Base-by-base conservation (phyloP, 2,797 vertebrate species). In the Parauchenoglanis ngamensis region DNA sequence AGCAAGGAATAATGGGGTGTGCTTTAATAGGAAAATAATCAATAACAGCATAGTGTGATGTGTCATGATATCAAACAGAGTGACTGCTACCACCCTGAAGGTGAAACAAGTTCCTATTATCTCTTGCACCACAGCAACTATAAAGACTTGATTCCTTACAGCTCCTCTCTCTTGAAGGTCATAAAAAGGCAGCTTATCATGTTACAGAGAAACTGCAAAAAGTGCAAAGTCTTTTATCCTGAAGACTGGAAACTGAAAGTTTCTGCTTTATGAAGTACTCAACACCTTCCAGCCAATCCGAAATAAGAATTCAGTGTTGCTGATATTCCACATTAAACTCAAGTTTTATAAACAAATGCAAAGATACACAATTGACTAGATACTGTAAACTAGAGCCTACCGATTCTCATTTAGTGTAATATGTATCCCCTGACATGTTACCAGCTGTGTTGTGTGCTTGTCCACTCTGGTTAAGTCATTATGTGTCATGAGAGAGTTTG, bases 401-500 rank as follows among this genome's bases (percentile, higher is more conserved):
- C n/a, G 3, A 78, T 25, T 80, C 56, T 44, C 44, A 12, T 52
- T 63, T 54, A 35, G n/a, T 83, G 63, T 68, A 54, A 67, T 54
- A 68, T 35, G 54, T 23, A 83, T 90, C 44, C 75, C 70, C 82
- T 88, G 85, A 83, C 75, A 44, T 46, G 40, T 68, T 87, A 40
- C 57, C 80, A 82, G 85, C 85, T 87, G 82, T 44, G 46, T 56
- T 78, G 52, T 78, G 13, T 57, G 28, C 65, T 46, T 85, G 23
- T 40, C 61, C 6, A 79, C 49, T 65, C 68, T 87, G 82, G 44
- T 49, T 49, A 87, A 72, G 73, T 89, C 85, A 87, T 87, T 87
- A 86, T 54, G 31, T 88, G 72, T 88, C 89, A 89, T 88, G 87
- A 86, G 80, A 86, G 84, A 87, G 67, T 85, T 89, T 68, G 25